Percentiles rank a stretch among this genome's conserved stretches.
These are phyloP conservation scores for Sebastes paucispinis DNA, from an alignment of 2,797 vertebrate species.

Conservation along the genomic window DNA sequence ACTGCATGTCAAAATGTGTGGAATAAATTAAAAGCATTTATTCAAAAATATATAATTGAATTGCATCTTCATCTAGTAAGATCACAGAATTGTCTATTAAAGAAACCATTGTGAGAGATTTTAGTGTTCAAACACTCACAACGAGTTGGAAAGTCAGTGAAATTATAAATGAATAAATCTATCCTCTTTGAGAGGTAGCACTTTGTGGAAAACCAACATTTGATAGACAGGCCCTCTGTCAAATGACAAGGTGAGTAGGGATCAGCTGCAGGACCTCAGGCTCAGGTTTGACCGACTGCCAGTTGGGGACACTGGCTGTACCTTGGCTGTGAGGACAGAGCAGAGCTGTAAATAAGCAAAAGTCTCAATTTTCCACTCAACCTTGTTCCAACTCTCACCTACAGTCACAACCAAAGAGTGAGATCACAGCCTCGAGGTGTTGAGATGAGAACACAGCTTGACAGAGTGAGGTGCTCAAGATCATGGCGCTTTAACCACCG, in stretches of 20 bases:
- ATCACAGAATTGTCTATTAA: neutral
- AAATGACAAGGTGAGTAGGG: neutral
- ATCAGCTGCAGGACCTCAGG: neutral
- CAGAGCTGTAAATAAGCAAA: constrained; percentile 10
- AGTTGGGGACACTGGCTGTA: neutral
- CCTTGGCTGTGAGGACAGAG: neutral
- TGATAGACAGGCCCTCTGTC: neutral
- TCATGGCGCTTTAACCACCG: neutral
- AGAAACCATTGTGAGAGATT: neutral
- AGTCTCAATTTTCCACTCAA: constrained; percentile 15
- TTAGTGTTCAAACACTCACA: neutral
- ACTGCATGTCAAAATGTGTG: neutral
- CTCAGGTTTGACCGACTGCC: neutral
- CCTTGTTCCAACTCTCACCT: constrained; percentile 11
- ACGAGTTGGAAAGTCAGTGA: neutral
- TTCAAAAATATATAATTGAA: neutral
- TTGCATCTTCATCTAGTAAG: neutral
- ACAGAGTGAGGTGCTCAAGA: neutral
- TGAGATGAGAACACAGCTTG: neutral
- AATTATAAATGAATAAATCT: neutral
- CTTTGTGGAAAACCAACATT: neutral
- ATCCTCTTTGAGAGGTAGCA: neutral
- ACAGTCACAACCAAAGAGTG: neutral
- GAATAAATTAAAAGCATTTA: neutral
- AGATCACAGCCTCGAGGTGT: constrained; percentile 7